phyloP scores from a whole-genome alignment of 2,113 vertebrate species.

The Plectropomus leopardus region DNA sequence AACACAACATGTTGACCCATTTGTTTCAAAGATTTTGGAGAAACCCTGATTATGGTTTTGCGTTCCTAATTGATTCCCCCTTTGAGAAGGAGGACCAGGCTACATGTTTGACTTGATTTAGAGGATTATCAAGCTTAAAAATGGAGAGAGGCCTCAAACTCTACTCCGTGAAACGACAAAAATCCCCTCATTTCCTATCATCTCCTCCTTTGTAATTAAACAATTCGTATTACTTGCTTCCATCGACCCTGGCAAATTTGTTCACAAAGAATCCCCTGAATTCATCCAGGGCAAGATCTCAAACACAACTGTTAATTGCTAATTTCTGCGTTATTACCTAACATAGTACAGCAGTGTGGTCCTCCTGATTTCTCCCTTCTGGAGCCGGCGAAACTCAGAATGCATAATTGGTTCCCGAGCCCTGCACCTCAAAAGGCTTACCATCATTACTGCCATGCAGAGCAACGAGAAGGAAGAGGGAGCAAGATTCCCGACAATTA shows the following conservation, averaged over 20 bases:
- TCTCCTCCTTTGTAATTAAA: conserved; percentile 54
- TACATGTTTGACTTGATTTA: conserved; percentile 74
- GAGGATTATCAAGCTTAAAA: conserved; percentile 73
- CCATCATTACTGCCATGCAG: conserved; percentile 69
- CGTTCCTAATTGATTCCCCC: conserved; percentile 68
- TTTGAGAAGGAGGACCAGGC: conserved; percentile 56
- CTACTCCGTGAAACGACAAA: conserved; percentile 36
- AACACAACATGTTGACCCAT: conserved; percentile 68
- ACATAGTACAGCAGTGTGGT: conserved; percentile 54
- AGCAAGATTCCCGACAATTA: conserved; percentile 76
- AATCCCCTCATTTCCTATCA: conserved; percentile 55
- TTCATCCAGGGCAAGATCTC: conserved; percentile 41
- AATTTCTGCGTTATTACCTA: conserved; percentile 57
- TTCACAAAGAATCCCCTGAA: conserved; percentile 33
- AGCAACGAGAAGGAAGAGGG: conserved; percentile 49
- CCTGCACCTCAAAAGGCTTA: conserved; percentile 71
- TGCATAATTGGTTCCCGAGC: conserved; percentile 69
- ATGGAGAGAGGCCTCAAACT: conserved; percentile 44
- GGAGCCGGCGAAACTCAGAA: conserved; percentile 48
- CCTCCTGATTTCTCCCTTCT: conserved; percentile 24
- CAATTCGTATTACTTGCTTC: conserved; percentile 44
- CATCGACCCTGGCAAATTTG: conserved; percentile 35
- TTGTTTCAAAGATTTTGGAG: conserved; percentile 66
- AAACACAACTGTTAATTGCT: conserved; percentile 27
- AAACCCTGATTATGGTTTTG: conserved; percentile 65